Conservation (phyloP, 2,888 invertebrate genomes). For the Itoplectis maculator region DNA sequence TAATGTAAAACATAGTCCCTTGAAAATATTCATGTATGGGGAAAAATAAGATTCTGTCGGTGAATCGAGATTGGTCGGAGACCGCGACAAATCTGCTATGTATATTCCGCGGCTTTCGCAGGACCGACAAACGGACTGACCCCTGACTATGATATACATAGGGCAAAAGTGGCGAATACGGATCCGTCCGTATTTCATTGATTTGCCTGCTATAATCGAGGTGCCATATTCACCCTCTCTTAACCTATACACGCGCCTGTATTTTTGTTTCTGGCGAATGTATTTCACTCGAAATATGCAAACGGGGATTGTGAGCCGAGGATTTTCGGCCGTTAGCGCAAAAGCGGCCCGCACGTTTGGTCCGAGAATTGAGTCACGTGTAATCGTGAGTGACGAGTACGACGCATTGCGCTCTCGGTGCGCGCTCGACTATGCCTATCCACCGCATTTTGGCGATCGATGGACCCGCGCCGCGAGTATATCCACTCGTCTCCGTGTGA, state of each 20-base stretch:
- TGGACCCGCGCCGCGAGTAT: constrained; percentile 42
- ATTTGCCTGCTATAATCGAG: too few relatives aligned
- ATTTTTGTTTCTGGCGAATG: background rate
- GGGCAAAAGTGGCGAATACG: background rate
- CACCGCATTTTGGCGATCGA: constrained; percentile 52
- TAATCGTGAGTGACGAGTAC: constrained; percentile 60
- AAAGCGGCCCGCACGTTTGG: constrained; percentile 20
- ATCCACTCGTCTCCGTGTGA: constrained; percentile 55
- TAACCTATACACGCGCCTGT: too few relatives aligned
- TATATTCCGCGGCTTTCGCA: background rate
- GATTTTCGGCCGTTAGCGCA: background rate
- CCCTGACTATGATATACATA: too few relatives aligned
- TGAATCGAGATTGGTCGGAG: background rate
- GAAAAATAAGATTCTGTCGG: background rate
- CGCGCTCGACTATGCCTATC: constrained; percentile 28
- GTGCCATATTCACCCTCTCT: too few relatives aligned
- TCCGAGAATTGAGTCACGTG: constrained; percentile 57
- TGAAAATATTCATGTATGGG: constrained; percentile 6
- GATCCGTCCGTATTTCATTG: too few relatives aligned
- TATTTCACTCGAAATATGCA: constrained; percentile 6
- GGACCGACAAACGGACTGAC: background rate
- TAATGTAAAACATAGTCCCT: background rate
- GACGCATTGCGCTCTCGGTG: constrained; percentile 40
- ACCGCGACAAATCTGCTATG: background rate
- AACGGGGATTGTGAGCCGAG: background rate